phyloP scores from a whole-genome alignment of 1,140 invertebrate genomes.

The Danaus plexippus region DNA sequence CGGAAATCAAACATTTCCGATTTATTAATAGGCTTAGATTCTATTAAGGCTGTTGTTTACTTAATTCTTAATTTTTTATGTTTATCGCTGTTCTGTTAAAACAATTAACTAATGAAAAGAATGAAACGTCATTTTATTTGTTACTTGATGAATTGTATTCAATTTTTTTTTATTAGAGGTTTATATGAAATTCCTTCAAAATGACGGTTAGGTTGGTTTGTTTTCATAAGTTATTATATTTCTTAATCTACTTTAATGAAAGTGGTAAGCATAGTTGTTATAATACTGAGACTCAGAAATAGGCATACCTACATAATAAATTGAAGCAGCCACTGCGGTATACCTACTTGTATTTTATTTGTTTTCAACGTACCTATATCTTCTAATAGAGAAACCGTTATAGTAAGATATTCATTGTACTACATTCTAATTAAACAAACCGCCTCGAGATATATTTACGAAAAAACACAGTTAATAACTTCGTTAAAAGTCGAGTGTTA shows the following conservation, averaged over 20 bases:
- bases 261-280: too few species aligned
- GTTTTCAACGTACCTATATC: conserved; percentile 7
- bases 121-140: conserved; percentile 12
- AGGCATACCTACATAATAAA: too few species aligned
- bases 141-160: conserved; percentile 12
- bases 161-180: too few species aligned
- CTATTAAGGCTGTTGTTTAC: conserved; percentile 15
- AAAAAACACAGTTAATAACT: conserved; percentile 31
- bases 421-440: conserved; percentile 42
- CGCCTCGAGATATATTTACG: conserved; percentile 31
- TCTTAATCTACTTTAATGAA: too few species aligned
- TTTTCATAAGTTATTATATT: too few species aligned
- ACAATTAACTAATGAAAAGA: conserved; percentile 16
- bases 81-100: conserved; percentile 13
- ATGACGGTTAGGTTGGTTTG: too few species aligned
- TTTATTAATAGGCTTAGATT: conserved; percentile 14
- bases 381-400: conserved; percentile 33
- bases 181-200: too few species aligned
- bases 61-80: conserved; percentile 18
- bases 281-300: too few species aligned
- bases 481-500: conserved; percentile 26
- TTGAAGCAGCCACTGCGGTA: too few species aligned
- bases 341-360: conserved; percentile 7
- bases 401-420: conserved; percentile 24
- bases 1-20: conserved; percentile 11